These are phyloP conservation scores for Philereme vetulata DNA, from an alignment of 2,888 invertebrate genomes.

Conservation along the genomic window DNA sequence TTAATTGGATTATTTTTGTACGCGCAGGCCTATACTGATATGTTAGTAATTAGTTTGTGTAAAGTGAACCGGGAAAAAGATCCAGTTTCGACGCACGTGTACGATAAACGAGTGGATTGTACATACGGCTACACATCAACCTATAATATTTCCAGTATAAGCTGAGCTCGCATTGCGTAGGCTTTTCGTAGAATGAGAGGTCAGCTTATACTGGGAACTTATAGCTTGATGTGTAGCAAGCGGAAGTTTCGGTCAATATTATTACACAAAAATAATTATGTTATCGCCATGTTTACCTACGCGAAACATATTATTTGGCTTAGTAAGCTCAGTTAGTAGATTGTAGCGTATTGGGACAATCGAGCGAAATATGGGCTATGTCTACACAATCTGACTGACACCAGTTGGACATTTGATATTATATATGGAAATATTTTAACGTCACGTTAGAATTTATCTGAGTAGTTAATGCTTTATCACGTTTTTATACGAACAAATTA, in stretches of 20 bases:
- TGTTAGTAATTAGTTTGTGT: slow-evolving; percentile 55
- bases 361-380: slow-evolving; percentile 12
- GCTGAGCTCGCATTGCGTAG: no score
- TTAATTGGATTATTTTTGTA: slow-evolving; percentile 44
- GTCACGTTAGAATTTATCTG: slow-evolving; percentile 15
- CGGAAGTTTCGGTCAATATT: slow-evolving; percentile 43
- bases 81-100: slow-evolving; percentile 63
- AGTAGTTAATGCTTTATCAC: slow-evolving; percentile 13
- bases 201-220: no score
- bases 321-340: slow-evolving; percentile 18
- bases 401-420: slow-evolving; percentile 6
- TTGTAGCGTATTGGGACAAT: slow-evolving; percentile 11
- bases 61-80: slow-evolving; percentile 53
- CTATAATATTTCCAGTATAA: no score
- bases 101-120: slow-evolving; percentile 55
- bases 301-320: slow-evolving; percentile 50
- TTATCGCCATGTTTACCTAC: slow-evolving; percentile 50
- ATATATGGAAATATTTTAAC: slow-evolving; percentile 9
- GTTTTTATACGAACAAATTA: slow-evolving; percentile 31
- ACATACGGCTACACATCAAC: no score
- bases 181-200: no score
- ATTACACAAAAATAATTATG: slow-evolving; percentile 35
- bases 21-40: slow-evolving; percentile 47
- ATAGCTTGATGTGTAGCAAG: no score
- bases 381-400: slow-evolving; percentile 2